Percentiles rank a stretch among this genome's conserved stretches.
Evolutionary conservation across 2,888 invertebrate genomes (phyloP).

Genomic region (Acholoe squamosa): DNA sequence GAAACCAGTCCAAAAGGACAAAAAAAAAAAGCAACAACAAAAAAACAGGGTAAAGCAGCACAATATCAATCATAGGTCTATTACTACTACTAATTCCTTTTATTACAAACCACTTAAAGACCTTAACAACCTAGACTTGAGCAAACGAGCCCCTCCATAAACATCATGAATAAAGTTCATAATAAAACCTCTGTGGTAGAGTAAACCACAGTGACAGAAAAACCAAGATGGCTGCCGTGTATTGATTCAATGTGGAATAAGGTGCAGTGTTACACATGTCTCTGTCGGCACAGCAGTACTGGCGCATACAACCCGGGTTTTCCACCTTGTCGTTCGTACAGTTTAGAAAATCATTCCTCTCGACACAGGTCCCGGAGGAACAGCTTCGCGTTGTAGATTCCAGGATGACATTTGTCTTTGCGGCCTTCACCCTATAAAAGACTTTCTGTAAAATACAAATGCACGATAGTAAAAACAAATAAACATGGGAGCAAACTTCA

Average conservation of each 20-base stretch:
- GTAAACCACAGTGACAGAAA: background rate
- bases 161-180: too few species aligned
- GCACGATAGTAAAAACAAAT: too few species aligned
- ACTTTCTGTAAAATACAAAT: slow-evolving; percentile 56
- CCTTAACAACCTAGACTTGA: too few species aligned
- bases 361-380: slow-evolving; percentile 33
- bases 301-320: slow-evolving; percentile 56
- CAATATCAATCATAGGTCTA: too few species aligned
- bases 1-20: too few species aligned
- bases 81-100: too few species aligned
- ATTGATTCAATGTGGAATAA: background rate
- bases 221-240: slow-evolving; percentile 2
- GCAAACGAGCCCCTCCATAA: too few species aligned
- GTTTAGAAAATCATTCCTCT: slow-evolving; percentile 58
- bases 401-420: background rate
- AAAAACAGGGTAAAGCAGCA: too few species aligned
- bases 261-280: slow-evolving; percentile 56
- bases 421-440: slow-evolving; percentile 29
- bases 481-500: too few species aligned
- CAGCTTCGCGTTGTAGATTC: slow-evolving; percentile 53
- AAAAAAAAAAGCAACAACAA: too few species aligned
- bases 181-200: too few species aligned
- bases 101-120: too few species aligned
- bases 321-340: slow-evolving; percentile 46
- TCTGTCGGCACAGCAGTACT: slow-evolving; percentile 49